phyloP scores from a whole-genome alignment of 2,888 invertebrate species.

The Spilarctia lutea region DNA sequence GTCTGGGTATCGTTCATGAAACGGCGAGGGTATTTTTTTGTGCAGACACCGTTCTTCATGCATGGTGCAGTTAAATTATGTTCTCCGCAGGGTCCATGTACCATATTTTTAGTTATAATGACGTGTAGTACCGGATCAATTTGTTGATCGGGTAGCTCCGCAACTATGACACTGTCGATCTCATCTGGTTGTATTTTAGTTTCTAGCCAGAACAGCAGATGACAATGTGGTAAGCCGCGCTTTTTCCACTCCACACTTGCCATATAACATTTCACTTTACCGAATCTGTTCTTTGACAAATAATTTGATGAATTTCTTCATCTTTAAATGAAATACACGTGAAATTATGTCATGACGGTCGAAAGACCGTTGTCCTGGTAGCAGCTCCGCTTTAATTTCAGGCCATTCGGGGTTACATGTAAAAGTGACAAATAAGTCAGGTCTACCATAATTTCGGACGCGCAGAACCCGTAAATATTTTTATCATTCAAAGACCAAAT shows the following conservation, averaged over 20 bases:
- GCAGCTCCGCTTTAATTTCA: no score
- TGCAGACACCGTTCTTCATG: conserved; percentile 3
- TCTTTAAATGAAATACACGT: no score
- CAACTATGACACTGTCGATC: conserved; percentile 1
- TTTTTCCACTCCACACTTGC: conserved; percentile 16
- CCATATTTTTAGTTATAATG: conserved; percentile 16
- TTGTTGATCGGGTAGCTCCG: neutral
- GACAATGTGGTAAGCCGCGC: conserved; percentile 13
- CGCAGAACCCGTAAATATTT: no score
- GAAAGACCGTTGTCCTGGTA: no score
- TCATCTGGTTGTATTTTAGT: conserved; percentile 8
- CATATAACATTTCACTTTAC: no score
- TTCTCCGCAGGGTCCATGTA: conserved; percentile 32
- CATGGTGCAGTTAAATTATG: conserved; percentile 1
- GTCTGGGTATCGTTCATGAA: neutral
- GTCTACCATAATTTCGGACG: no score
- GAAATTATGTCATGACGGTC: no score
- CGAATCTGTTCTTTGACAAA: no score
- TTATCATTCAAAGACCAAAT: no score
- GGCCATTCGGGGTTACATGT: no score
- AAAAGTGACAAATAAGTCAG: no score
- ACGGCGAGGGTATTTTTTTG: conserved; percentile 8
- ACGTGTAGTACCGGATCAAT: conserved; percentile 5
- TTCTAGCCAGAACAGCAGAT: conserved; percentile 10
- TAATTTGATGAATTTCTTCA: no score